Evolutionary conservation across 2,797 vertebrate genomes (phyloP).

Genomic region (Acrossocheilus fasciatus): DNA sequence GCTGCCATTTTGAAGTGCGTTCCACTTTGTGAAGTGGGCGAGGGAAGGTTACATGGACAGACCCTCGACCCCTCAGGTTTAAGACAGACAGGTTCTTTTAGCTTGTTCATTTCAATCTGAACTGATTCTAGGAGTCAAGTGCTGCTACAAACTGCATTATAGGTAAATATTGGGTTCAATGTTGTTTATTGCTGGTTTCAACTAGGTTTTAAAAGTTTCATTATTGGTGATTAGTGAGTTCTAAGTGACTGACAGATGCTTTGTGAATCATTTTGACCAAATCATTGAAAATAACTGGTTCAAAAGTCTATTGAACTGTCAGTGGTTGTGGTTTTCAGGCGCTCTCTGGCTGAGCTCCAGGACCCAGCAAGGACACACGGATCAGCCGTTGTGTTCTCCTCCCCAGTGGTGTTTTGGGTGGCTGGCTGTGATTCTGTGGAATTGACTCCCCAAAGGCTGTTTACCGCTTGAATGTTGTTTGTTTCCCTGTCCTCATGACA

Average conservation of each 20-base stretch:
- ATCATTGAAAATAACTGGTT: neutral
- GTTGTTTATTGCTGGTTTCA: neutral
- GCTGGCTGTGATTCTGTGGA: constrained; percentile 10
- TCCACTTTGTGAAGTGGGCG: too few species aligned
- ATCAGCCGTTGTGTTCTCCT: constrained; percentile 28
- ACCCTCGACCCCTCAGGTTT: neutral
- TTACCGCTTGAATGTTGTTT: constrained; percentile 21
- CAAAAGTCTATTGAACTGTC: neutral
- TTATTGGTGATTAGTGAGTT: neutral
- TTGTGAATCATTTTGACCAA: neutral
- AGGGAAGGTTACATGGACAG: too few species aligned
- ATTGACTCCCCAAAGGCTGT: constrained; percentile 3
- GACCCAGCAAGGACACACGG: neutral
- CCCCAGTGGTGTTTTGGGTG: constrained; percentile 4
- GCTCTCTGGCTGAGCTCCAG: constrained; percentile 23
- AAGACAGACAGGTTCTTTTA: neutral
- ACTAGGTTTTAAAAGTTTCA: neutral
- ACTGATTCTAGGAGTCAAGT: neutral
- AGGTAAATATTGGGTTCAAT: neutral
- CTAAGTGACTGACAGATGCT: neutral
- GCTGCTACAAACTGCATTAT: too few species aligned
- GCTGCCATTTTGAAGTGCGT: too few species aligned
- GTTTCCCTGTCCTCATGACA: constrained; percentile 11
- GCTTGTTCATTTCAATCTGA: neutral
- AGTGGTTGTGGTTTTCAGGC: neutral